Conservation (phyloP, 2,113 vertebrate genomes). For the Zapus hudsonius region DNA sequence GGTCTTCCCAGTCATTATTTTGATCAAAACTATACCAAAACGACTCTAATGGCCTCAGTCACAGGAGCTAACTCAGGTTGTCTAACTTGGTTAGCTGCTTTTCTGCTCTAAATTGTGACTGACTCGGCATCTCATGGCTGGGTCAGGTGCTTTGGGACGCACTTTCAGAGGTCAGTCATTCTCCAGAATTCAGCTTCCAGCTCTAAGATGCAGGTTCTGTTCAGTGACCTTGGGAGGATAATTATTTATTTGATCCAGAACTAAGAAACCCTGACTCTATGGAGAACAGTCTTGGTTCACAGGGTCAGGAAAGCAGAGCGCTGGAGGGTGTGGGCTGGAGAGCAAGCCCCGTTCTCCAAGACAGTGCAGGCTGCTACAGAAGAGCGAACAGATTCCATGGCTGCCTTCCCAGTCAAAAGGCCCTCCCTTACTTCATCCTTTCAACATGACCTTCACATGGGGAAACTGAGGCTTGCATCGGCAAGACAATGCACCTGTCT, state of each 20-base stretch:
- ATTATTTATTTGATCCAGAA: background rate
- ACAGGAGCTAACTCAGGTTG: slow-evolving; percentile 84
- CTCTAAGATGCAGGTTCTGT: background rate
- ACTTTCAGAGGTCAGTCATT: slow-evolving; percentile 79
- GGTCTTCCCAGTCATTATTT: slow-evolving; percentile 61
- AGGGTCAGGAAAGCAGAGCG: background rate
- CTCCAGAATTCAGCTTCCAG: slow-evolving; percentile 34
- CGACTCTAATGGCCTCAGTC: slow-evolving; percentile 80
- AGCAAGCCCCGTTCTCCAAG: background rate
- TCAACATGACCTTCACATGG: background rate
- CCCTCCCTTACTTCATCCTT: background rate
- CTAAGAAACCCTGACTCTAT: background rate
- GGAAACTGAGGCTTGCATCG: background rate
- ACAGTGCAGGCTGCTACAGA: background rate
- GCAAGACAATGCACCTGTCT: background rate
- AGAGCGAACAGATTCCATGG: background rate
- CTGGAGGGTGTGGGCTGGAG: rapidly evolving
- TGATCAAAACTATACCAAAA: slow-evolving; percentile 74
- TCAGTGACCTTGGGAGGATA: slow-evolving; percentile 24
- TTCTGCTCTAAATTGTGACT: slow-evolving; percentile 79
- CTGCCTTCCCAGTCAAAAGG: background rate
- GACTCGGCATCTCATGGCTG: slow-evolving; percentile 79
- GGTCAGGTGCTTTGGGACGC: slow-evolving; percentile 68
- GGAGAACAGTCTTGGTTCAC: background rate
- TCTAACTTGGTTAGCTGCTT: slow-evolving; percentile 86